These are phyloP conservation scores for Schizothorax lantsangensis DNA, from an alignment of 2,797 vertebrate species.

Conservation along the genomic window DNA sequence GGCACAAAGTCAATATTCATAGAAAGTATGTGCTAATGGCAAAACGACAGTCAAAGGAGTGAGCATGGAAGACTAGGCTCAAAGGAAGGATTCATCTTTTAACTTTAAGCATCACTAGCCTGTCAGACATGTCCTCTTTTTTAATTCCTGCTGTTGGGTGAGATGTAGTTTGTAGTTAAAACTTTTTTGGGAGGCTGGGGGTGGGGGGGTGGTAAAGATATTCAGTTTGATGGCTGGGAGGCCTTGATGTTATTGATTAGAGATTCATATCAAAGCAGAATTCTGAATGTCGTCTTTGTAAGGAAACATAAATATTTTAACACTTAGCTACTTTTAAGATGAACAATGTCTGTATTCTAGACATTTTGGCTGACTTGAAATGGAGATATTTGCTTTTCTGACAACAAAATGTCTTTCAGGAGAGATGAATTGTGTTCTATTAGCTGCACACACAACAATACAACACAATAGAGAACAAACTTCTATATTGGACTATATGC, in stretches of 20 bases:
- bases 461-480: background rate
- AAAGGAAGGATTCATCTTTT: constrained; percentile 77
- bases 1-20: constrained; percentile 61
- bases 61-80: constrained; percentile 71
- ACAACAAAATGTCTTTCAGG: constrained; percentile 35
- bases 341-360: constrained; percentile 65
- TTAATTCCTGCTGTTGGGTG: constrained; percentile 57
- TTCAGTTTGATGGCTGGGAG: constrained; percentile 79
- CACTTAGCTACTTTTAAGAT: constrained; percentile 57
- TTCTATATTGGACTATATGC: background rate
- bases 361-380: constrained; percentile 48
- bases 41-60: constrained; percentile 67
- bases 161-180: constrained; percentile 69
- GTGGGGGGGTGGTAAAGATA: constrained; percentile 60
- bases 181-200: constrained; percentile 58
- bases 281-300: constrained; percentile 68
- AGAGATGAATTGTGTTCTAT: background rate
- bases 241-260: constrained; percentile 77
- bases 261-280: constrained; percentile 75
- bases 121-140: constrained; percentile 75
- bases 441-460: background rate
- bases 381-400: constrained; percentile 53
- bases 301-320: constrained; percentile 67
- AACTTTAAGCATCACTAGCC: constrained; percentile 76
- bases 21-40: constrained; percentile 74